Evolutionary conservation across 2,113 vertebrate genomes (phyloP).

Genomic region (Bos javanicus): DNA sequence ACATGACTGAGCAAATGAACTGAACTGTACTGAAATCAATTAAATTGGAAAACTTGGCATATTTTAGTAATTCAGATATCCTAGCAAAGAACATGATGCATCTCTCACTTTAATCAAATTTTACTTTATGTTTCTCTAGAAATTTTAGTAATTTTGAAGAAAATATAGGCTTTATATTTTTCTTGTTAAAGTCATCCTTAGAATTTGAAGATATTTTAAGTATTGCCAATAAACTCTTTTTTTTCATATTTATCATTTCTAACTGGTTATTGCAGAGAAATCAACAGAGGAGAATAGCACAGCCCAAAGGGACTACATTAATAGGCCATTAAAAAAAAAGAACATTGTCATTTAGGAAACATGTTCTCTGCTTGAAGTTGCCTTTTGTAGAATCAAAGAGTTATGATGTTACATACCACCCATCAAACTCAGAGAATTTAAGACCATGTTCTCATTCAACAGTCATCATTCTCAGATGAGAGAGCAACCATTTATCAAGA

Average conservation of each 20-base stretch:
- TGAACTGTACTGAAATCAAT: background rate
- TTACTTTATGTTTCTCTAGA: background rate
- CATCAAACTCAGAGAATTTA: slow-evolving; percentile 34
- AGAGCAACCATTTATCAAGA: slow-evolving; percentile 51
- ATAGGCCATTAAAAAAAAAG: background rate
- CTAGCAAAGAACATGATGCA: background rate
- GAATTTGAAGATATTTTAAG: background rate
- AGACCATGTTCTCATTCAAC: slow-evolving; percentile 37
- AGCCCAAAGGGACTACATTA: background rate
- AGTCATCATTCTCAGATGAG: slow-evolving; percentile 44
- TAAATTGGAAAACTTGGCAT: background rate
- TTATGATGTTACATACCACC: slow-evolving; percentile 28
- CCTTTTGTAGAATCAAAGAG: slow-evolving; percentile 30
- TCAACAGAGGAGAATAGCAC: background rate
- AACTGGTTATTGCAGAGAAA: background rate
- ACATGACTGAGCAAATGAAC: background rate
- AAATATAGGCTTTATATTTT: background rate
- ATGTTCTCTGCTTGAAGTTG: slow-evolving; percentile 23
- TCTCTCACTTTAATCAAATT: background rate
- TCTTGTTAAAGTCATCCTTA: background rate
- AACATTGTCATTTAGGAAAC: slow-evolving; percentile 39
- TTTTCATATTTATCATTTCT: slow-evolving; percentile 19
- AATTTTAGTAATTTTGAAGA: background rate
- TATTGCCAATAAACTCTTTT: background rate
- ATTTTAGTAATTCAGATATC: background rate